Conservation (phyloP, 2,888 invertebrate species). For the Epirrhoe alternata region DNA sequence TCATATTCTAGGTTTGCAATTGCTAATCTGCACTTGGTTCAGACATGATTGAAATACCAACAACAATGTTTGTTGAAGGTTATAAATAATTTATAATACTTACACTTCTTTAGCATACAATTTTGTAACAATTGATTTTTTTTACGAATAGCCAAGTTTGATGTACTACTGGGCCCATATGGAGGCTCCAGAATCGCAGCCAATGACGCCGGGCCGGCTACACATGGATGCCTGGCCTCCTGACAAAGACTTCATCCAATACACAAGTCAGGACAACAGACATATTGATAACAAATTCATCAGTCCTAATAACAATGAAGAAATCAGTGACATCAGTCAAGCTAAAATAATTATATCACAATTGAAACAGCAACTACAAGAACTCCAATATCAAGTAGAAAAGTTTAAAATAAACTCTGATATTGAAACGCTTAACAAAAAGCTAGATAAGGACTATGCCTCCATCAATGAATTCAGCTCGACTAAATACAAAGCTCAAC, state of each 20-base stretch:
- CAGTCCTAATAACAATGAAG: constrained; percentile 72
- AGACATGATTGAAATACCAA: background rate
- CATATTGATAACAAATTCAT: constrained; percentile 61
- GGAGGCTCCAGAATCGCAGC: constrained; percentile 87
- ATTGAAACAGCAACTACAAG: constrained; percentile 68
- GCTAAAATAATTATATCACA: constrained; percentile 71
- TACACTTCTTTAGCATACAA: background rate
- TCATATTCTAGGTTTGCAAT: too few relatives aligned
- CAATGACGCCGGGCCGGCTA: constrained; percentile 90
- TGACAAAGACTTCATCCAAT: constrained; percentile 59
- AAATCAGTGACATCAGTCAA: constrained; percentile 70
- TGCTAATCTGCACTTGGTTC: too few relatives aligned
- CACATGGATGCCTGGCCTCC: constrained; percentile 91
- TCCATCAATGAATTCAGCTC: constrained; percentile 54
- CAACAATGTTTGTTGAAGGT: too few relatives aligned
- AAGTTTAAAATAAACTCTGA: constrained; percentile 68
- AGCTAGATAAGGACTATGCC: constrained; percentile 62
- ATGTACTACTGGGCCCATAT: constrained; percentile 97
- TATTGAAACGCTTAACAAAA: constrained; percentile 69
- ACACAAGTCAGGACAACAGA: constrained; percentile 58
- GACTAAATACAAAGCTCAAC: constrained; percentile 58
- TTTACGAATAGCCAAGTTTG: constrained; percentile 88
- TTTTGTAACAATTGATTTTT: constrained; percentile 49
- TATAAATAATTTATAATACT: background rate
- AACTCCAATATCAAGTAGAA: constrained; percentile 73